phyloP scores from a whole-genome alignment of 2,113 vertebrate species.

The Nestor notabilis region DNA sequence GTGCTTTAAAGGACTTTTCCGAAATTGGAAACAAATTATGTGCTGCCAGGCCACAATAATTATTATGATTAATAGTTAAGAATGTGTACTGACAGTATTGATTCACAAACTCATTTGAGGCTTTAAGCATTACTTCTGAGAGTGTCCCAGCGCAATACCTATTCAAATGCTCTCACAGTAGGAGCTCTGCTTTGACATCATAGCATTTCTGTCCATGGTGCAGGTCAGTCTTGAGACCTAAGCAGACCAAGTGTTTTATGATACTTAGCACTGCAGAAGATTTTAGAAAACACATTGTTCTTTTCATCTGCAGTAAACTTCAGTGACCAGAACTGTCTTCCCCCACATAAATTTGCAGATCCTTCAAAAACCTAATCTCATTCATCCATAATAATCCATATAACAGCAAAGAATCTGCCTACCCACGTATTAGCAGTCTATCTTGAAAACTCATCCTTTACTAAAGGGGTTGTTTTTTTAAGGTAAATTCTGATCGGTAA shows the following conservation, averaged over 20 bases:
- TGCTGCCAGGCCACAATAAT: neutral
- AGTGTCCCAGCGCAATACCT: neutral
- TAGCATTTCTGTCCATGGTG: neutral
- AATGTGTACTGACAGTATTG: neutral
- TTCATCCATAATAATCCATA: neutral
- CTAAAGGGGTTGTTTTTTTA: neutral
- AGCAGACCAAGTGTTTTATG: neutral
- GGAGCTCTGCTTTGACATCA: neutral
- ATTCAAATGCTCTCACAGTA: neutral
- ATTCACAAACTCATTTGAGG: neutral
- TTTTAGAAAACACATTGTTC: neutral
- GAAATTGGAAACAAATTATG: neutral
- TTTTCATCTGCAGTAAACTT: neutral
- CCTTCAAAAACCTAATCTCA: neutral
- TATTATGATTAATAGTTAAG: neutral
- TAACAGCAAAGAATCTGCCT: neutral
- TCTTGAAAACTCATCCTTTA: neutral
- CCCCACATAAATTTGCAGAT: neutral
- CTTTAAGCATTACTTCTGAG: neutral
- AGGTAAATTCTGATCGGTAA: neutral
- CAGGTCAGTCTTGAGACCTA: neutral
- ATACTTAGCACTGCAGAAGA: neutral
- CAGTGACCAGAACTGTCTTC: neutral
- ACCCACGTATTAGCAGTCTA: neutral
- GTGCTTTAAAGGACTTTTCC: neutral